Conservation (phyloP, 2,888 invertebrate species). For the Neocrepidodera transversa region DNA sequence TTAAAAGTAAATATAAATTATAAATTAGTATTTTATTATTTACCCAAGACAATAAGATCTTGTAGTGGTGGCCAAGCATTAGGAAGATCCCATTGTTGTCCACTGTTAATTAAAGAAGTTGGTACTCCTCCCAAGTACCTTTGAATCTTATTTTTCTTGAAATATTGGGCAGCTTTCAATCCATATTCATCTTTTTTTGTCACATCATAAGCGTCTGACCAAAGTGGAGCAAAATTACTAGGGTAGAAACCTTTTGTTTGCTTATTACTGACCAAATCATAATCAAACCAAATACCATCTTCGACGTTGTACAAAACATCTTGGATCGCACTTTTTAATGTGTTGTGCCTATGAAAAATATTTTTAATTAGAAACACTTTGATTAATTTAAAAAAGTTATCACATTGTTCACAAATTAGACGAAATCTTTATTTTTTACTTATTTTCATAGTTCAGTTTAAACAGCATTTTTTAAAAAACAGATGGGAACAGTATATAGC, state of each 20-base stretch:
- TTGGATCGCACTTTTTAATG: slow-evolving; percentile 69
- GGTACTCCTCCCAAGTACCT: slow-evolving; percentile 68
- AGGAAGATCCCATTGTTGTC: slow-evolving; percentile 83
- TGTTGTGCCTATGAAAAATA: slow-evolving; percentile 55
- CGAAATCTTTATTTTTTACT: too few species aligned
- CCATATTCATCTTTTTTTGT: slow-evolving; percentile 56
- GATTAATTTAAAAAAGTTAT: too few species aligned
- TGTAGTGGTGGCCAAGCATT: slow-evolving; percentile 89
- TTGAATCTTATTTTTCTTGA: slow-evolving; percentile 53
- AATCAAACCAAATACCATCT: slow-evolving; percentile 83
- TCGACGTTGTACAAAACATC: slow-evolving; percentile 77
- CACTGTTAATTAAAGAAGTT: slow-evolving; percentile 68
- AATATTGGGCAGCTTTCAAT: slow-evolving; percentile 64
- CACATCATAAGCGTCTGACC: slow-evolving; percentile 63
- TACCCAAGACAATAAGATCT: slow-evolving; percentile 74
- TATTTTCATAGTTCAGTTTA: too few species aligned
- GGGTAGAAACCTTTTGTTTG: slow-evolving; percentile 73
- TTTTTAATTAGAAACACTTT: too few species aligned
- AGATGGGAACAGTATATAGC: too few species aligned
- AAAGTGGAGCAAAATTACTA: slow-evolving; percentile 77
- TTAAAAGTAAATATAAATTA: neutral
- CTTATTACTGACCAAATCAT: slow-evolving; percentile 65
- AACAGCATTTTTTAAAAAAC: too few species aligned
- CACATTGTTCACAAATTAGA: too few species aligned
- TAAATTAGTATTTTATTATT: too few species aligned